These are phyloP conservation scores for Drosophila tani DNA, from an alignment of 1,140 invertebrate genomes.

Conservation along the genomic window DNA sequence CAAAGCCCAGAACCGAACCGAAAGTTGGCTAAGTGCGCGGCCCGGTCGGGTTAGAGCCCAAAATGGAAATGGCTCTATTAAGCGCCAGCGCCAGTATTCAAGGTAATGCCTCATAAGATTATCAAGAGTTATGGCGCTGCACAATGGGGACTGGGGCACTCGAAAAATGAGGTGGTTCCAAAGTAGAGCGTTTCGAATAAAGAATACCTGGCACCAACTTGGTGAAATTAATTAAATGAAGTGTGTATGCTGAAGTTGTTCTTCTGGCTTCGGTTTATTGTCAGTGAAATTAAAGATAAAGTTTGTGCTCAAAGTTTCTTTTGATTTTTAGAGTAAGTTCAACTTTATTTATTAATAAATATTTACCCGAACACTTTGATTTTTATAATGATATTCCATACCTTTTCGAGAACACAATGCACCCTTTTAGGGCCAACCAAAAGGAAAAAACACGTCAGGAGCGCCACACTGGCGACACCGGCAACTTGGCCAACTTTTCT, in stretches of 20 bases:
- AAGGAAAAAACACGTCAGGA: slow-evolving; percentile 28
- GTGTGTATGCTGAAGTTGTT: no score
- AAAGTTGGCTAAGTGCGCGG: slow-evolving; percentile 22
- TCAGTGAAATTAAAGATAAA: no score
- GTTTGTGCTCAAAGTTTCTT: no score
- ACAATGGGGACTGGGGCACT: slow-evolving; percentile 8
- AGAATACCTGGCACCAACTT: background rate
- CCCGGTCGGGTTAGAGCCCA: background rate
- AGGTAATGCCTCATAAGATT: slow-evolving; percentile 44
- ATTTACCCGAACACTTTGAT: background rate
- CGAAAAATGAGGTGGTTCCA: background rate
- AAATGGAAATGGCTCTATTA: slow-evolving; percentile 41
- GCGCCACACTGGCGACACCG: slow-evolving; percentile 59
- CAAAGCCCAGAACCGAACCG: slow-evolving; percentile 10
- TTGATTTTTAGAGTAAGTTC: background rate
- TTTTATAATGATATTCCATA: background rate
- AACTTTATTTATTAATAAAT: background rate
- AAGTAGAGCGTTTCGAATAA: background rate
- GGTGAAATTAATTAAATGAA: background rate
- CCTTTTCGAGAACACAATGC: background rate
- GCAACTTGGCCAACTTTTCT: slow-evolving; percentile 72
- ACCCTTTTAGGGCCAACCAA: background rate
- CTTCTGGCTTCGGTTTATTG: no score
- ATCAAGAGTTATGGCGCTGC: slow-evolving; percentile 35
- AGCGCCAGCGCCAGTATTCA: background rate